Percentiles rank a stretch among this genome's conserved stretches.
Conservation (phyloP, 2,113 vertebrate species). For the Mystacornis crossleyi region DNA sequence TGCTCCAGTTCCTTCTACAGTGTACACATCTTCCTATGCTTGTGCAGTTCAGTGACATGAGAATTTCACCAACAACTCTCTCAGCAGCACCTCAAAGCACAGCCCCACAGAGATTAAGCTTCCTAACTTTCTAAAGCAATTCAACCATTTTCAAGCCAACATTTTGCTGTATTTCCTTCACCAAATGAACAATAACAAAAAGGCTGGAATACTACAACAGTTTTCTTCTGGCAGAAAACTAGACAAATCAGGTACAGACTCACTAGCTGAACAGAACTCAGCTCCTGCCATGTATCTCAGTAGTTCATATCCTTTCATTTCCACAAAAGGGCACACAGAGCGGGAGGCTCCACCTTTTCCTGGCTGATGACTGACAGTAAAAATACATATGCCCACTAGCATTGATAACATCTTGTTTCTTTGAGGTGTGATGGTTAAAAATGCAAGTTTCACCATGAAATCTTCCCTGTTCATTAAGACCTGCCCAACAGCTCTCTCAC, state of each 20-base stretch:
- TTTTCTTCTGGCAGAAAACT: neutral
- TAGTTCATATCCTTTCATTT: neutral
- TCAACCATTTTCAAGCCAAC: neutral
- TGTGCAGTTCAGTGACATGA: neutral
- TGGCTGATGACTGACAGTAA: neutral
- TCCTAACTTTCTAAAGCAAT: neutral
- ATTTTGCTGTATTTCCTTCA: neutral
- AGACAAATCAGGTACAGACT: neutral
- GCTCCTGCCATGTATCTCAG: neutral
- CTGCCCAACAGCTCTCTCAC: neutral
- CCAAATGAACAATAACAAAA: neutral
- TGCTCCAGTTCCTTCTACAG: neutral
- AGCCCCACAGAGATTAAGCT: neutral
- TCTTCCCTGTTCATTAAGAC: neutral
- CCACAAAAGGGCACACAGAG: neutral
- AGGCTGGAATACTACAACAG: neutral
- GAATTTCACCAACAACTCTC: fast-evolving
- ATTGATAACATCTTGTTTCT: neutral
- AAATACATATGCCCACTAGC: neutral
- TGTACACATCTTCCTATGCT: neutral
- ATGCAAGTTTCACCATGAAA: neutral
- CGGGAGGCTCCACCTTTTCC: neutral
- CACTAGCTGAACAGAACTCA: neutral
- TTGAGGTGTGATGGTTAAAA: neutral
- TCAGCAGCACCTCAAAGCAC: neutral